Base-by-base conservation (phyloP, 2,113 vertebrate species). In the Corythornis madagascariensis region DNA sequence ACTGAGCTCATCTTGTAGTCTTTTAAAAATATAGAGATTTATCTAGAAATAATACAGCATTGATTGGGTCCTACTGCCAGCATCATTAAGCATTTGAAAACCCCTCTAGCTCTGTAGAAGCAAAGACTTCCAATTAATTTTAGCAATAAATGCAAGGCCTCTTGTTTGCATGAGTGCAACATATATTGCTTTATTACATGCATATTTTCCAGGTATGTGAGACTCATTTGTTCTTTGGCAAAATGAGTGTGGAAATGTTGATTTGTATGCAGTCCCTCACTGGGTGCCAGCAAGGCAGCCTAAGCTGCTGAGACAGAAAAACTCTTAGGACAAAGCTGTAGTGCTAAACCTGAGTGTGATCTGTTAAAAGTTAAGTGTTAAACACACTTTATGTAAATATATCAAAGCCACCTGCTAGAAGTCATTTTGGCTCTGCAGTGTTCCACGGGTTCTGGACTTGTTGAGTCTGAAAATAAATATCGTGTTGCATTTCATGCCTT, bases 391-490 rank as follows among this genome's bases (percentile, higher is more conserved):
- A 86, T 81, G 80, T 91, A 97, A 96, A 89, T 86, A 83, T 31
- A 91, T 77, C 65, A 0, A 71, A 67, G 69, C 33, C 91, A 93
- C 67, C 86, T 94, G 69, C 24, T 71, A 35, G 95, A 95, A 96
- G 69, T 92, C 48, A 31, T 90, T 84, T 79, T 89, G 91, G 95
- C 82, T 70, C 55, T 24, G 38, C 28, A 38, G 0, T 60, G 56
- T 55, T 90, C 69, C 77, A 83, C 59, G 83, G 65, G 40, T 83
- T 75, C 67, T 90, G 72, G 92, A n/a, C 65, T 94, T 73, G 83
- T 29, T 84, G 50, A 71, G 42, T 82, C 91, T 81, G 76, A 92
- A 88, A 84, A 88, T 96, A 89, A 76, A 64, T 80, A 81, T 22
- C 69, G 16, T 79, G 56, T 94, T 93, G 25, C 40, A n/a, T 96